Evolutionary conservation across 2,888 invertebrate genomes (phyloP).

Genomic region (Apoda limacodes): DNA sequence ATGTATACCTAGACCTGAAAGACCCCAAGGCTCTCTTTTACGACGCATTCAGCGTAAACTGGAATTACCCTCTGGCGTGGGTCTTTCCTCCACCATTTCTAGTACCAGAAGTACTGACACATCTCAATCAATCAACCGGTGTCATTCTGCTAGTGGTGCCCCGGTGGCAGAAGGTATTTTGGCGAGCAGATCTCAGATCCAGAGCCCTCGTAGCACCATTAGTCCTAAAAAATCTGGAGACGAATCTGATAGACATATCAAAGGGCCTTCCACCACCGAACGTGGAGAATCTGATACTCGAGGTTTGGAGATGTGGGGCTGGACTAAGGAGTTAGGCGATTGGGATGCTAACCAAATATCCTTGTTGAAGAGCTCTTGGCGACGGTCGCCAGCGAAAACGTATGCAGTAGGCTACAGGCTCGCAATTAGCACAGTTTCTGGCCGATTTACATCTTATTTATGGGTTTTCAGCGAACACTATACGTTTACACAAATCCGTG

Average conservation of each 20-base stretch:
- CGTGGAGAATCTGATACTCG: conserved; percentile 15
- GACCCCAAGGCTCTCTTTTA: conserved; percentile 10
- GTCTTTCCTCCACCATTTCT: conserved; percentile 18
- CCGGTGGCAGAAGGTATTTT: conserved; percentile 24
- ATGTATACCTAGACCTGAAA: conserved; percentile 7
- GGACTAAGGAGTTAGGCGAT: conserved; percentile 11
- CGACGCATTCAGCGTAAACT: too few relatives aligned
- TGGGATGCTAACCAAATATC: conserved; percentile 8
- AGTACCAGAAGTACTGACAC: conserved; percentile 12
- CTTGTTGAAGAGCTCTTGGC: conserved; percentile 11
- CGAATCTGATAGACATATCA: conserved; percentile 17
- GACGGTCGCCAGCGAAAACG: conserved; percentile 13
- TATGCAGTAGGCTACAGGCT: conserved; percentile 15
- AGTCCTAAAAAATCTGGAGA: conserved; percentile 12
- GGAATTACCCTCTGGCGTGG: conserved; percentile 16
- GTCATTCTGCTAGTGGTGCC: conserved; percentile 20
- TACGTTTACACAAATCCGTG: conserved; percentile 8
- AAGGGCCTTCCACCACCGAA: too few relatives aligned
- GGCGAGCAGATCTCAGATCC: conserved; percentile 24
- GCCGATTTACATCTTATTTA: conserved; percentile 6
- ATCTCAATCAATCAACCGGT: conserved; percentile 17
- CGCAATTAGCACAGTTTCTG: conserved; percentile 12
- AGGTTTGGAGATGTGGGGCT: conserved; percentile 20
- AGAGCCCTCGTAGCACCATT: conserved; percentile 20
- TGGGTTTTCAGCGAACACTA: neutral